A percentile compares a stretch with the other conserved stretches of the same genome.
phyloP scores from a whole-genome alignment of 2,797 vertebrate species.

The Microhierax caerulescens region DNA sequence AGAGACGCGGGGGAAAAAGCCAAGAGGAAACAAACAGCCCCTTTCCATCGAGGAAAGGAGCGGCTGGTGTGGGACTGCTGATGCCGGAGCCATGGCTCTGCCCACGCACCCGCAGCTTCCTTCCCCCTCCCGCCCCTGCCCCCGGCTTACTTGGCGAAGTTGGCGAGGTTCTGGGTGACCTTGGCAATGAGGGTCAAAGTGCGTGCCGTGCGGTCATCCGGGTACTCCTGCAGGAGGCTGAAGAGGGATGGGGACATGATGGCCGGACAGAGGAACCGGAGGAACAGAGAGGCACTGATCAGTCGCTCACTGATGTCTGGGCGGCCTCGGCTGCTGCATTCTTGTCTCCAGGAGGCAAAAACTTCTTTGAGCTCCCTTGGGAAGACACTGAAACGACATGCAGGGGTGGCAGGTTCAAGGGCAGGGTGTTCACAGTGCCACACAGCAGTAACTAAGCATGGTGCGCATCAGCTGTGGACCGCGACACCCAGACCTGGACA shows the following conservation, averaged over 20 bases:
- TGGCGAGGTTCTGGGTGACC: slow-evolving; percentile 98
- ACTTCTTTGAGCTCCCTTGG: slow-evolving; percentile 96
- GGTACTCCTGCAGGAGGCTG: slow-evolving; percentile 95
- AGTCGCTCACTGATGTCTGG: slow-evolving; percentile 97
- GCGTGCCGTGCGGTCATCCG: slow-evolving; percentile 94
- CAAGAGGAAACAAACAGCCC: background rate
- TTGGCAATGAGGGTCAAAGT: slow-evolving; percentile 98
- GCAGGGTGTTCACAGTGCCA: background rate
- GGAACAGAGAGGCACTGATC: slow-evolving; percentile 96
- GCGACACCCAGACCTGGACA: background rate
- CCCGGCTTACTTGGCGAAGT: slow-evolving; percentile 91
- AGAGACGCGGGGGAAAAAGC: background rate
- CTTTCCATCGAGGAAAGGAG: background rate
- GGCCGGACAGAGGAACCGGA: slow-evolving; percentile 96
- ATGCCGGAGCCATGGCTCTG: background rate
- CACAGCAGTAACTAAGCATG: background rate
- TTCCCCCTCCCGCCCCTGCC: rapidly evolving
- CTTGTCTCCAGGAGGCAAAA: slow-evolving; percentile 95
- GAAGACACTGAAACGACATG: slow-evolving; percentile 83
- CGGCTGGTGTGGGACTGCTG: background rate
- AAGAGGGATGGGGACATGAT: slow-evolving; percentile 99
- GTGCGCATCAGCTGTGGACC: rapidly evolving
- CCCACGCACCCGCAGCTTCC: rapidly evolving
- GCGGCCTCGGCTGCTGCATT: slow-evolving; percentile 93
- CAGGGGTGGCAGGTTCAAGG: background rate